These are phyloP conservation scores for Scrobipalpa costella DNA, from an alignment of 2,888 invertebrate species.

Conservation along the genomic window DNA sequence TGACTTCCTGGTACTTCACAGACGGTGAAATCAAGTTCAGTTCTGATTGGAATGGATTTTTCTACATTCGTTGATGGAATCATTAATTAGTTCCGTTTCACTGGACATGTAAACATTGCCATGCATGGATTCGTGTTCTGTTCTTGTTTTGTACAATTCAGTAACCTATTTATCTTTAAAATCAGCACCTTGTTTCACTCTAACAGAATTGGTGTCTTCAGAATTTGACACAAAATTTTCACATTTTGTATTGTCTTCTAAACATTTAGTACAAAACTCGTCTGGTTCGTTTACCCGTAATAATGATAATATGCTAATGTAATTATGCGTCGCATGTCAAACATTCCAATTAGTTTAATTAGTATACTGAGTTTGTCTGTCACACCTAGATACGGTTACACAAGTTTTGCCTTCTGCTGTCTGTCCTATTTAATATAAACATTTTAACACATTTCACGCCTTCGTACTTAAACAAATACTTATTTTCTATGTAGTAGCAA, in stretches of 20 bases:
- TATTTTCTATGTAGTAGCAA: neutral
- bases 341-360: constrained; percentile 49
- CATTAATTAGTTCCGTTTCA: constrained; percentile 20
- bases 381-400: constrained; percentile 26
- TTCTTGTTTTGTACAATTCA: neutral
- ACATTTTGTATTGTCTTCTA: neutral
- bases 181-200: neutral
- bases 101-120: neutral
- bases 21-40: constrained; percentile 37
- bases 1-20: constrained; percentile 57
- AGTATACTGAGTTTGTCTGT: constrained; percentile 37
- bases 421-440: neutral
- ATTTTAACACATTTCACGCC: too few species aligned
- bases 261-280: neutral
- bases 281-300: constrained; percentile 51
- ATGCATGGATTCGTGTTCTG: neutral
- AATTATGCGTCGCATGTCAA: constrained; percentile 39
- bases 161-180: neutral
- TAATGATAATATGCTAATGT: constrained; percentile 46
- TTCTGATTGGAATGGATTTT: constrained; percentile 24
- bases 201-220: neutral
- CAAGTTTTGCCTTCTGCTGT: constrained; percentile 18
- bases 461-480: neutral
- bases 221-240: neutral
- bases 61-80: neutral